Evolutionary conservation across 2,888 invertebrate genomes (phyloP).

Genomic region (Argyresthia goedartella): DNA sequence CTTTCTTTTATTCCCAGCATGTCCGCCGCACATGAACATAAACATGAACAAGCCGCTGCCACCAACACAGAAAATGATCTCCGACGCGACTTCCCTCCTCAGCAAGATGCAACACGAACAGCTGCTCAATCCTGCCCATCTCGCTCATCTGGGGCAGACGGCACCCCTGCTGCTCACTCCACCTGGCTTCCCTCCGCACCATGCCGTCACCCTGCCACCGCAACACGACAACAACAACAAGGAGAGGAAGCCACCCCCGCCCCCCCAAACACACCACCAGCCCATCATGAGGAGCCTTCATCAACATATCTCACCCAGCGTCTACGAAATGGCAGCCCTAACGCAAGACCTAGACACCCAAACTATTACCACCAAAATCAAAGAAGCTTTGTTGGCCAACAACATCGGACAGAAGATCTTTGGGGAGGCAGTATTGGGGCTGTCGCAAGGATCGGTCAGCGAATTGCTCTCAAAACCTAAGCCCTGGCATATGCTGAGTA

Average conservation of each 20-base stretch:
- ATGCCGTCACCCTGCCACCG: constrained; percentile 77
- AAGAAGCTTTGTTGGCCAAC: constrained; percentile 95
- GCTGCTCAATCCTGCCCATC: constrained; percentile 68
- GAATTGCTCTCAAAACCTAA: constrained; percentile 98
- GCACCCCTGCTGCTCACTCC: constrained; percentile 80
- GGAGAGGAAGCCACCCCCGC: constrained; percentile 67
- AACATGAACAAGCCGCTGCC: constrained; percentile 82
- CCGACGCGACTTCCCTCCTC: constrained; percentile 74
- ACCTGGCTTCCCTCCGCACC: constrained; percentile 82
- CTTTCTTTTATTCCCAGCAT: constrained; percentile 52
- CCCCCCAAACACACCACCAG: constrained; percentile 73
- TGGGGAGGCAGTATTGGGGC: constrained; percentile 96
- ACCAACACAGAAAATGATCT: constrained; percentile 83
- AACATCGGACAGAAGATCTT: constrained; percentile 99
- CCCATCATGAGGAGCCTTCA: constrained; percentile 81
- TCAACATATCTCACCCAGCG: constrained; percentile 93
- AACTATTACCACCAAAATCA: constrained; percentile 95
- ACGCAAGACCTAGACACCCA: constrained; percentile 98
- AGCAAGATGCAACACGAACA: constrained; percentile 81
- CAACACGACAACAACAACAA: constrained; percentile 73
- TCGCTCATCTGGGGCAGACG: constrained; percentile 64
- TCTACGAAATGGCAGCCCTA: constrained; percentile 97
- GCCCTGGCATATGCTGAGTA: constrained; percentile 99
- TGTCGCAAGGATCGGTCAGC: constrained; percentile 97
- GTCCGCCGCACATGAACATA: constrained; percentile 76